Conservation (phyloP, 2,888 invertebrate species). For the Conomelus anceps region DNA sequence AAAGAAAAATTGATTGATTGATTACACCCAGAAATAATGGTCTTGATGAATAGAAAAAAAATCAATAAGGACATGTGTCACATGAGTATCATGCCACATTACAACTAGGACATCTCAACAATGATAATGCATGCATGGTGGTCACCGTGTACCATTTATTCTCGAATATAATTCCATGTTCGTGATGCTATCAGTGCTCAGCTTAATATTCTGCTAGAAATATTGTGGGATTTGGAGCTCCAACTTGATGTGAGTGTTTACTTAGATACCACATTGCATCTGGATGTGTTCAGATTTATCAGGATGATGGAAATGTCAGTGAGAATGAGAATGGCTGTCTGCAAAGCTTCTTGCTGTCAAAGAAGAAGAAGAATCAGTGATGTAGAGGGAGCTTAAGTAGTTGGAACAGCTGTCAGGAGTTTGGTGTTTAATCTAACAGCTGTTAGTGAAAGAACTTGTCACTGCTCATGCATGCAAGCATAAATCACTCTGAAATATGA, state of each 20-base stretch:
- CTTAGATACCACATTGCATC: too few relatives aligned
- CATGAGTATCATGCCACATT: too few relatives aligned
- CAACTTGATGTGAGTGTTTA: not conserved
- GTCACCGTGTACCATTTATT: not conserved
- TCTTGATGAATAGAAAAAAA: too few relatives aligned
- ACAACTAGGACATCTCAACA: too few relatives aligned
- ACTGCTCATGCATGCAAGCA: not conserved
- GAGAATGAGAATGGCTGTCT: not conserved
- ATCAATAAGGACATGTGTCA: too few relatives aligned
- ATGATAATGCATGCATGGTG: too few relatives aligned
- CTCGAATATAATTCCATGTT: not conserved
- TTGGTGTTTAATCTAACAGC: not conserved
- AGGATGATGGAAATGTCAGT: not conserved
- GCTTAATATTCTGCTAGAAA: not conserved
- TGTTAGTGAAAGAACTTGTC: not conserved
- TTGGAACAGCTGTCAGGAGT: not conserved
- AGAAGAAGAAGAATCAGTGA: not conserved
- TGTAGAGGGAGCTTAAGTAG: not conserved
- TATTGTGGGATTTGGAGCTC: not conserved
- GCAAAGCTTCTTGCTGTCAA: not conserved
- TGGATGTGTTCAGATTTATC: not conserved
- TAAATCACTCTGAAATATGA: too few relatives aligned
- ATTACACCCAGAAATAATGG: too few relatives aligned
- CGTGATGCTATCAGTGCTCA: not conserved
- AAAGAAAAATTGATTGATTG: too few relatives aligned